Evolutionary conservation across 2,797 vertebrate genomes (phyloP), one percentile per base, ranked within the genome.

Genomic region (Cyclura pinguis): DNA sequence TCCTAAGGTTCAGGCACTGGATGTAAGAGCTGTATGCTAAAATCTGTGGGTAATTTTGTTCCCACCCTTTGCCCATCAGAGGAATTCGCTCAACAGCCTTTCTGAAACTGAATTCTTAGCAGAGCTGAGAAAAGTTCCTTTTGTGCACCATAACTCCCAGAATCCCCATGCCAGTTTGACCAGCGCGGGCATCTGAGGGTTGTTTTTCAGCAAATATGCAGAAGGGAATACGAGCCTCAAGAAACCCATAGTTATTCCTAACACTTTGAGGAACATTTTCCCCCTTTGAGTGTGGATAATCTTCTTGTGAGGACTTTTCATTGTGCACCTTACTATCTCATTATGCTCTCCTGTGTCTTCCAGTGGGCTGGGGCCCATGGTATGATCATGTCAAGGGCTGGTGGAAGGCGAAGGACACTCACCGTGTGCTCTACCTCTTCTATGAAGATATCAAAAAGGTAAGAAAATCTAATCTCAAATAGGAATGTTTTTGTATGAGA

Each of bases 331-430:
- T 27, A 35, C 6, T 6, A 1, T n/a, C 27, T 76, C 67, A 13
- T 69, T 59, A 4, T 50, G 16, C 9, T 38, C 20, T 72, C 62
- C 69, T 83, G 22, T 89, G 38, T 85, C 32, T 88, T 91, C 2
- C 96, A 98, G 98, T 98, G 95, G 90, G 94, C 2, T 98, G 98
- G 98, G 98, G 98, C 59, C 98, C 98, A 69, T 98, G 98, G 98
- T 98, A 98, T 10, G 97, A 98, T 73, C 98, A 98, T 5, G 98
- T 98, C 69, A 98, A 97, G 95, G 97, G 96, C 84, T 98, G 97
- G 96, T 98, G 98, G 98, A 78, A 90, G 50, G 96, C 97, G 89
- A 96, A 93, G 94, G 96, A 98, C 88, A 96, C 96, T 76, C 96
- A 84, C 89, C 97, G 96, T 35, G 98, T 98, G 57, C 97, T 98